Base-by-base conservation (phyloP, 2,888 invertebrate genomes). In the Hedya salicella region DNA sequence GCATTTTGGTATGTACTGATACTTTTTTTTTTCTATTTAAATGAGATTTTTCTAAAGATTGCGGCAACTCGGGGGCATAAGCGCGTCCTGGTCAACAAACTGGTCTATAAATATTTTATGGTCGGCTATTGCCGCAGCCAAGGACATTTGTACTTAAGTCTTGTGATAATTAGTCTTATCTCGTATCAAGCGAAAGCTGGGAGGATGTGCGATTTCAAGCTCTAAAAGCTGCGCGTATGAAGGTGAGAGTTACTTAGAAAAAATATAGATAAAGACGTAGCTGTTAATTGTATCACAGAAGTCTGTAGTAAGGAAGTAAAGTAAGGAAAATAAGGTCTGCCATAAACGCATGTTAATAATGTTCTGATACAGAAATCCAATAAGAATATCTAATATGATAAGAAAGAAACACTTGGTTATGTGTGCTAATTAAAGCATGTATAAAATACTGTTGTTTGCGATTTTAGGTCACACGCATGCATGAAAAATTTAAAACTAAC, bases 71-170 rank as follows among this genome's bases (percentile, higher is more conserved):
- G 25, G 49, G 60, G 48, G 39, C 49, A 39, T 44, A 25, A 78
- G 80, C 79, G 79, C 75, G 82, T 83, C 83, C 79, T 80, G 84
- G 82, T 82, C 78, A 81, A 82, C 85, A 85, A 87, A 88, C 87
- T 78, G 84, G 88, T 89, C 86, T 85, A 85, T 83, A 83, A 88
- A 87, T 86, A 85, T 88, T 86, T 84, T 85, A 85, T 84, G 73
- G 78, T 64, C 62, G 59, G 59, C 44, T 54, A 32, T 44, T 62
- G 69, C 74, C 73, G 75, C 73, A 73, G 68, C 70, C 71, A 75
- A 73, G 71, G 78, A 77, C 75, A 73, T 69, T 69, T 73, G 71
- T 72, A 70, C 72, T 70, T 68, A 68, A 66, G 70, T 74, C 72
- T 75, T 75, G 69, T 69, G 75, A 75, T 79, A 78, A 78, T 78